phyloP scores from a whole-genome alignment of 2,113 vertebrate species.

The Helogale parvula region DNA sequence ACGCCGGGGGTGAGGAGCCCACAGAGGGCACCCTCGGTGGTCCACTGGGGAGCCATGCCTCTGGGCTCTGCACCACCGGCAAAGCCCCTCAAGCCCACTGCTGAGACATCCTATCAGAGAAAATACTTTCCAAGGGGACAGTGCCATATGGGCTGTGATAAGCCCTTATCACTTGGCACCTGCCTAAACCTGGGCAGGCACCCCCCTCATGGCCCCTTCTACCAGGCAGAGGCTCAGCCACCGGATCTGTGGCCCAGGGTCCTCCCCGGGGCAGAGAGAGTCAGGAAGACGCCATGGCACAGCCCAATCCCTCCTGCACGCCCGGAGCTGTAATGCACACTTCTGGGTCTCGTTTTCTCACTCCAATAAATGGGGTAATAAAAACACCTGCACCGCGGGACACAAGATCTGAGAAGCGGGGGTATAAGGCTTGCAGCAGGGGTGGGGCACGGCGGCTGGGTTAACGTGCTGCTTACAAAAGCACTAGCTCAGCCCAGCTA shows the following conservation, averaged over 20 bases:
- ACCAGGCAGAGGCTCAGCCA: not conserved
- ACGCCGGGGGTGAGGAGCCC: fast-evolving
- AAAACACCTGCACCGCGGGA: fast-evolving
- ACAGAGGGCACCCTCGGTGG: fast-evolving
- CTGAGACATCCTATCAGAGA: fast-evolving
- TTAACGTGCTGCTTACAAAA: fast-evolving
- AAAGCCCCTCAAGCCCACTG: fast-evolving
- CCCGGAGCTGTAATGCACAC: not conserved
- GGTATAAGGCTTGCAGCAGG: fast-evolving
- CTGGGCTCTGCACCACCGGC: fast-evolving
- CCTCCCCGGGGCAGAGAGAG: not conserved
- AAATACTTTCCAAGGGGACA: not conserved
- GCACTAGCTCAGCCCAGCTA: not conserved
- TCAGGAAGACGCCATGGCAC: fast-evolving
- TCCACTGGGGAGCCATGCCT: fast-evolving
- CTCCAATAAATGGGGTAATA: not conserved
- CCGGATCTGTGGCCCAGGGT: not conserved
- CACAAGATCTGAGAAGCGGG: fast-evolving
- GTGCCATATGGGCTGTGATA: not conserved
- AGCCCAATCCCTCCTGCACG: fast-evolving
- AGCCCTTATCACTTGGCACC: not conserved
- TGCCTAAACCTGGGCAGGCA: not conserved
- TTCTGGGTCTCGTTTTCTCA: not conserved
- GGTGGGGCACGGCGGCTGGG: fast-evolving
- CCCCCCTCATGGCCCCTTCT: fast-evolving